Evolutionary conservation across 2,797 vertebrate genomes (phyloP), one percentile per base, ranked within the genome.

Genomic region (Poecilia gillii): DNA sequence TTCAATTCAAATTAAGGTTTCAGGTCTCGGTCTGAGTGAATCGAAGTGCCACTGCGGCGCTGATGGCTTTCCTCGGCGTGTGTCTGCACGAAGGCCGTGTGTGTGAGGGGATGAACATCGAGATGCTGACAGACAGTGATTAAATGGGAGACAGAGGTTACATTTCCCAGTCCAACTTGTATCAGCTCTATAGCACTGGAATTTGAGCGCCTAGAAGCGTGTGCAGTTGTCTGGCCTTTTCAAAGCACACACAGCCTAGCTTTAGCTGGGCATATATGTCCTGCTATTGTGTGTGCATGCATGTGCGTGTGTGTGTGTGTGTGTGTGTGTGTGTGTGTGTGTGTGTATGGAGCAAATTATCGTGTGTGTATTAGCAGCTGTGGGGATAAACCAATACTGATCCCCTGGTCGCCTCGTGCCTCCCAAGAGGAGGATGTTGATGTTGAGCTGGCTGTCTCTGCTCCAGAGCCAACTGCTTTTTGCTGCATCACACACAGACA

Each of bases 381-480:
- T 88, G 85, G 87, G 87, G 90, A 94, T 93, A 95, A 94, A 94
- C 90, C 92, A 93, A 89, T 87, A 87, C 93, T 93, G 91, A 93
- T 93, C 93, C 92, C 89, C 87, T 87, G 85, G 92, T 92, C 84
- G 90, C 91, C 92, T 88, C 83, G 85, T 93, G 93, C 87, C 92
- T 93, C 93, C 91, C 92, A 89, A 85, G 88, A 92, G 92, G 90
- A 93, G 92, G 92, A 94, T 95, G 93, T 95, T 94, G 93, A 94
- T 93, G 92, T 94, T 93, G 92, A 91, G 83, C 91, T 92, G 85
- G 91, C 92, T 92, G 90, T 94, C 91, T 90, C 90, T 93, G 90
- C 87, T 89, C 87, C 81, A 87, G 83, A 87, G 89, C 90, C 89
- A 89, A 91, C 90, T 89, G 90, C 84, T 89, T 93, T 89, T 91